phyloP scores from a whole-genome alignment of 2,113 vertebrate species.

The Cyprinus carpio region DNA sequence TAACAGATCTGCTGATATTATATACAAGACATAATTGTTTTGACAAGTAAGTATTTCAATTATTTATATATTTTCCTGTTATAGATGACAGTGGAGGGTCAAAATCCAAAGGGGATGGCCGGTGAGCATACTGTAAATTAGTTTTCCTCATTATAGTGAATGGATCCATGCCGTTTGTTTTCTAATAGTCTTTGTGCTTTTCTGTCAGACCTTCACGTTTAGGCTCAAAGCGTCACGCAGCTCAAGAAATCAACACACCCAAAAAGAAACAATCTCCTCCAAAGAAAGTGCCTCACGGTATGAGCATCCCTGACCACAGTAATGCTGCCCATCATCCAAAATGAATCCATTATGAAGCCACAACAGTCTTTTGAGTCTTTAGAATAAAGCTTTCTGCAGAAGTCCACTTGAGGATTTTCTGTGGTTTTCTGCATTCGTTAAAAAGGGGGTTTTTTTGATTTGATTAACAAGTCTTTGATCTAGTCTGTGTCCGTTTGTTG shows the following conservation, averaged over 20 bases:
- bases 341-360: background rate
- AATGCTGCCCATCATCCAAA: background rate
- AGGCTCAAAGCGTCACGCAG: constrained; percentile 69
- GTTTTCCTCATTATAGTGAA: background rate
- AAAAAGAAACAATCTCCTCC: constrained; percentile 79
- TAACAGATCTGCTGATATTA: background rate
- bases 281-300: constrained; percentile 84
- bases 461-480: background rate
- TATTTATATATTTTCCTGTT: background rate
- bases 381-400: background rate
- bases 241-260: constrained; percentile 74
- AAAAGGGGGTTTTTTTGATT: background rate
- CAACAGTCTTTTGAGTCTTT: background rate
- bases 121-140: constrained; percentile 55
- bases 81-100: constrained; percentile 59
- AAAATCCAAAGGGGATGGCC: constrained; percentile 21
- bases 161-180: background rate
- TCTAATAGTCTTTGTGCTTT: background rate
- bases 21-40: background rate
- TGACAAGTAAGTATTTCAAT: background rate
- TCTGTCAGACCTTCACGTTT: constrained; percentile 43
- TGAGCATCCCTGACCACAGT: too few species aligned
- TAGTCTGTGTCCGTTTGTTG: background rate
- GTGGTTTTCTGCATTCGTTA: background rate
- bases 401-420: background rate